Evolutionary conservation across 1,140 invertebrate genomes (phyloP).

Genomic region (Argopecten irradians): DNA sequence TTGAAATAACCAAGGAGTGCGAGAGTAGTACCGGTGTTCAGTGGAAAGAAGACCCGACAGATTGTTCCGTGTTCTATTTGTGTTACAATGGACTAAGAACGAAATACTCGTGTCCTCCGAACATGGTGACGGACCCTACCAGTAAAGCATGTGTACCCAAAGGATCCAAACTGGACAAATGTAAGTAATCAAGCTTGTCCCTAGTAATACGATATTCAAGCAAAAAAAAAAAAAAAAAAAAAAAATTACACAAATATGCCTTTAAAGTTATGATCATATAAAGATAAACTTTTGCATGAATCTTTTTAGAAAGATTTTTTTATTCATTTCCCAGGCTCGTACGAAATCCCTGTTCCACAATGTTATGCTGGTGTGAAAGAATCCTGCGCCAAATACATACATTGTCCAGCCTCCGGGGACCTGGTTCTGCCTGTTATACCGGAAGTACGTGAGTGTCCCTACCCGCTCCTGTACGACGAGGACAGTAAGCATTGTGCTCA

Average conservation of each 20-base stretch:
- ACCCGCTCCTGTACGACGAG: slow-evolving; percentile 50
- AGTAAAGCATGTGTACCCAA: slow-evolving; percentile 41
- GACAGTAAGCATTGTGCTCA: slow-evolving; percentile 45
- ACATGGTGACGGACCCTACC: slow-evolving; percentile 35
- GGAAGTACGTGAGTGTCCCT: slow-evolving; percentile 48
- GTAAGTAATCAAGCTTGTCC: slow-evolving; percentile 13
- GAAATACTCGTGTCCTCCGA: slow-evolving; percentile 39
- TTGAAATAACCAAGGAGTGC: not conserved
- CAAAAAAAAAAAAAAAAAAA: too few species aligned
- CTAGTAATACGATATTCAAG: too few species aligned
- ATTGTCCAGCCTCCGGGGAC: slow-evolving; percentile 38
- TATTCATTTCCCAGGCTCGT: not conserved
- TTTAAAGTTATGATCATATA: not conserved
- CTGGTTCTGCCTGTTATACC: not conserved
- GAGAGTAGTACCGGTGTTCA: not conserved
- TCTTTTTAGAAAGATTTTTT: not conserved
- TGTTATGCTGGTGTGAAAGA: not conserved
- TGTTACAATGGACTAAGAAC: slow-evolving; percentile 31
- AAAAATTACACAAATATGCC: not conserved
- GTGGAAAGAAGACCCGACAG: slow-evolving; percentile 39
- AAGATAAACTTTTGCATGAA: not conserved
- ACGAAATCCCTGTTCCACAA: not conserved
- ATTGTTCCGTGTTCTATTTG: slow-evolving; percentile 47
- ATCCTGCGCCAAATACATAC: slow-evolving; percentile 54
- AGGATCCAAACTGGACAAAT: slow-evolving; percentile 48